phyloP scores from a whole-genome alignment of 2,888 invertebrate genomes.

The Exocentrus adspersus region DNA sequence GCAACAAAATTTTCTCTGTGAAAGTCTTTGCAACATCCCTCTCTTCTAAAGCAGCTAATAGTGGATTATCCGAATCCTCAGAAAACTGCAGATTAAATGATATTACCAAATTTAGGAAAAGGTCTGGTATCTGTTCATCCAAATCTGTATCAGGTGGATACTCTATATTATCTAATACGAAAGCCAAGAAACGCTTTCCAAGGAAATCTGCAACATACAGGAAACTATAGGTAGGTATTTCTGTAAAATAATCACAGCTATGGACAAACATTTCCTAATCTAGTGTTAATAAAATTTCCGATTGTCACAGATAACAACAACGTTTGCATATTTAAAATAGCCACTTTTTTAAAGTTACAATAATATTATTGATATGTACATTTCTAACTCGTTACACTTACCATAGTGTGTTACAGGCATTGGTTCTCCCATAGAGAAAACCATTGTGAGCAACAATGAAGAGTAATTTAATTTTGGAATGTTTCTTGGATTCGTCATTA shows the following conservation, averaged over 20 bases:
- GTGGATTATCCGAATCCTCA: constrained; percentile 73
- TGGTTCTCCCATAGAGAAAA: constrained; percentile 89
- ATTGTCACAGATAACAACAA: too few species aligned
- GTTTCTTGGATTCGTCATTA: constrained; percentile 82
- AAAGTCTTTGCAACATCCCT: constrained; percentile 83
- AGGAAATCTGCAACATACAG: constrained; percentile 75
- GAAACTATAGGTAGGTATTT: too few species aligned
- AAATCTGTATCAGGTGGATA: constrained; percentile 81
- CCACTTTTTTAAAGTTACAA: too few species aligned
- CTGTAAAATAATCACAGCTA: too few species aligned
- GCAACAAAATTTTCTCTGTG: constrained; percentile 87
- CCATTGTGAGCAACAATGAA: constrained; percentile 84
- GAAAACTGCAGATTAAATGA: constrained; percentile 91
- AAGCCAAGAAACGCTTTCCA: constrained; percentile 83
- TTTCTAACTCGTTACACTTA: too few species aligned
- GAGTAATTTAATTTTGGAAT: constrained; percentile 85
- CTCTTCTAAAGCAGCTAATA: constrained; percentile 76
- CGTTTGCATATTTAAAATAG: too few species aligned
- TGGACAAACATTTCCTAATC: too few species aligned
- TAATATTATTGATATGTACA: too few species aligned
- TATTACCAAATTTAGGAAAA: constrained; percentile 84
- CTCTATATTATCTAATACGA: constrained; percentile 85
- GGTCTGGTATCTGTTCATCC: constrained; percentile 86
- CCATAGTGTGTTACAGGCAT: constrained; percentile 91
- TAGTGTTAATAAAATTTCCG: constrained; percentile 4